phyloP scores from a whole-genome alignment of 1,140 invertebrate genomes.

The Lerema accius region DNA sequence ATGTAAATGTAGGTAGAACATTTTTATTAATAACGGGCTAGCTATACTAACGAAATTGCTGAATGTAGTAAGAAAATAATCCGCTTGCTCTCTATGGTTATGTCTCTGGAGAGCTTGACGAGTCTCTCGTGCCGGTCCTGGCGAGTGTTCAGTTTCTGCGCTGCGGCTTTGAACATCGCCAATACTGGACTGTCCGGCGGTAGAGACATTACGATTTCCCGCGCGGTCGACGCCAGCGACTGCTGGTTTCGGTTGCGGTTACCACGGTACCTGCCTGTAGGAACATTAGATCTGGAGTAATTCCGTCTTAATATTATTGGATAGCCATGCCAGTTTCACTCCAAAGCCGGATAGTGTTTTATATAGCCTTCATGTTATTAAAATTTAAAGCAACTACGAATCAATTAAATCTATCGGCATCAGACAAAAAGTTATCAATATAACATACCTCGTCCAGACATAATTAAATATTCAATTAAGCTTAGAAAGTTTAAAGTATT shows the following conservation, averaged over 20 bases:
- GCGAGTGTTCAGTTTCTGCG: constrained; percentile 88
- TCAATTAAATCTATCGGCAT: too few species aligned
- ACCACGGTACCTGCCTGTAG: constrained; percentile 58
- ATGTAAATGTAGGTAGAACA: too few species aligned
- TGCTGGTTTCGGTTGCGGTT: constrained; percentile 52
- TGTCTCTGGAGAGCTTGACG: constrained; percentile 92
- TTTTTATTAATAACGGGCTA: too few species aligned
- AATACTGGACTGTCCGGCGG: constrained; percentile 84
- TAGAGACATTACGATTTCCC: constrained; percentile 54
- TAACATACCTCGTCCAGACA: constrained; percentile 50
- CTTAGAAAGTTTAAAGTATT: background rate
- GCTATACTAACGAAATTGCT: constrained; percentile 76
- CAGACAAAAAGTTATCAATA: too few species aligned
- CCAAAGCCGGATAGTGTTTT: too few species aligned
- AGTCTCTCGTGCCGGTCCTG: constrained; percentile 94
- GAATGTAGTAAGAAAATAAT: constrained; percentile 95
- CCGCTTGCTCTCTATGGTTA: constrained; percentile 96
- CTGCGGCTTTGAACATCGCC: constrained; percentile 87
- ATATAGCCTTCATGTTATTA: too few species aligned
- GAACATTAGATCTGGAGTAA: constrained; percentile 6
- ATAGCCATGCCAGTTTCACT: too few species aligned
- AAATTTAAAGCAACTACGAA: too few species aligned
- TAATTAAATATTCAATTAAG: constrained; percentile 23
- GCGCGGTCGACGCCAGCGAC: constrained; percentile 53
- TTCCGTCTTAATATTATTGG: too few species aligned